Base-by-base conservation (phyloP, 2,888 invertebrate species). In the Theristus sp. region DNA sequence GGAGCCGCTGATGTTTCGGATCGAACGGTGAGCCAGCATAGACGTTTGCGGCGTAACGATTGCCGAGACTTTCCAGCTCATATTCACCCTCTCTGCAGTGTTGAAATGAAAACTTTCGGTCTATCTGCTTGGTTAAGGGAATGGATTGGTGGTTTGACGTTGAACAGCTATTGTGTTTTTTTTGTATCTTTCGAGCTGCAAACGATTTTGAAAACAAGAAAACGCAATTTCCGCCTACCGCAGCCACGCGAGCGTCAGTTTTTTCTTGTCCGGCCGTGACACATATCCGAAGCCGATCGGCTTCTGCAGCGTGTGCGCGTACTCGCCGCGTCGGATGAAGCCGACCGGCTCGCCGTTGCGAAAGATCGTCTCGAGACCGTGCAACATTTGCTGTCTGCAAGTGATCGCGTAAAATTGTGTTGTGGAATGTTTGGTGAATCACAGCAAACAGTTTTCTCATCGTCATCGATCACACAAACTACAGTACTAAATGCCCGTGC, bases 281-380 rank as follows among this genome's bases (percentile, higher is more conserved):
- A 38, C 17, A 38, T 38, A 38, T 6, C 38, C 83, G 66, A 80
- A 80, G 64, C 82, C 84, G 64, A 84, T 80, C 68, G 80, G 80
- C 61, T 76, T 77, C 63, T 80, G 80, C 57, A 82, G 74, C 54
- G 78, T 75, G 68, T 80, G 82, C 24, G 82, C 87, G 71, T 83
- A 89, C 66, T 88, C 88, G 0, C 85, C 88, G 71, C 89, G 80
- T 63, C 89, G 79, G 10, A 90, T 74, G 67, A 84, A 84, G 20
- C 89, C 89, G 3, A 87, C 86, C 0, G 84, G 79, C 67, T 81
- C 77, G 1, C 83, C 84, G 61, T 76, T 66, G 17, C 75, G 61
- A 77, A 83, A 87, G 69, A 90, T 84, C 0, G 85, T 84, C 79
- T 91, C 90, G 67, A 86, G 78, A 0, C 90, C 89, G 79, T 85